Evolutionary conservation across 2,797 vertebrate species (phyloP), one percentile per base, ranked within the genome.

Genomic region (Masticophis lateralis): DNA sequence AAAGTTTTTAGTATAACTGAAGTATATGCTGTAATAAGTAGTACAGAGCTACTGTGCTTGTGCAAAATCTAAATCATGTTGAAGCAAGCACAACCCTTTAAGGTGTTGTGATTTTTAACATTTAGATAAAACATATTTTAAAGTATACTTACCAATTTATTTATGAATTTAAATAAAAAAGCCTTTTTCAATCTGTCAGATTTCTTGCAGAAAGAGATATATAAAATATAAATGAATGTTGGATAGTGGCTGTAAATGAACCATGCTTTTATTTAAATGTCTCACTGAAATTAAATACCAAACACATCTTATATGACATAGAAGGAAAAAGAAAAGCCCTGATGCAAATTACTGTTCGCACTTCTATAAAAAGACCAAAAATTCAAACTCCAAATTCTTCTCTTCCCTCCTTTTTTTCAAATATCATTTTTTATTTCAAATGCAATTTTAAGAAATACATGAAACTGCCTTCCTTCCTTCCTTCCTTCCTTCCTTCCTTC

Each of bases 401-500:
- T 43, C 87, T 88, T 83, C 92, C 94, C 89, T 56, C 95, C 95
- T 96, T 88, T 32, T 93, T 86, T 96, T 88, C 74, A 96, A 95
- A 86, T 86, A 91, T 57, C 92, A 96, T 96, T 92, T 55, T 96
- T 95, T 61, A 92, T 83, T 95, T 95, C 90, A 94, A 95, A 88
- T 96, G 92, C 95, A 83, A 92, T 96, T 93, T 90, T 95, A 88
- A 95, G 95, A 11, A 94, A 93, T 63, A 3, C 90, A 92, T 96
- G 95, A 96, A 94, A 95, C 94, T 89, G 37, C 13, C 95, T 94
- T 94, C 28, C 86, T 83, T 69, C 95, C 55, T 69, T 37, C 16
- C 66, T 37, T 37, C n/a, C 32, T 37, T 32, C 94, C 22, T 63
- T 91, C 95, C 93, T 92, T 94, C 94, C 32, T 93, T 83, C 95